Conservation (phyloP, 37 sponge, comb jelly and placozoan species). For the Amphimedon queenslandica region DNA sequence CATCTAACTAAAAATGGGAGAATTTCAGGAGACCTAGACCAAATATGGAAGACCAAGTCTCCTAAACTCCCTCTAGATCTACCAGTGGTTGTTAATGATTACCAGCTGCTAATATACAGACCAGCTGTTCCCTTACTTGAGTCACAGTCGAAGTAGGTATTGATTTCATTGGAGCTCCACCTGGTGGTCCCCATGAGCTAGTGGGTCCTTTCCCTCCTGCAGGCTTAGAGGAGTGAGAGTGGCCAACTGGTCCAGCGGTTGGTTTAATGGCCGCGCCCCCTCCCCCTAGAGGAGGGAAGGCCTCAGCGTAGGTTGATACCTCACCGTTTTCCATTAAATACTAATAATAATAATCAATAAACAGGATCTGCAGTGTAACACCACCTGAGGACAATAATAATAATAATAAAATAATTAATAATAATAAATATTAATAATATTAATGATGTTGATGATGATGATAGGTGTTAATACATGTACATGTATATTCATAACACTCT, state of each 20-base stretch:
- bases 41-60: no score
- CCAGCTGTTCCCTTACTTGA: slow-evolving; percentile 57
- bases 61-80: no score
- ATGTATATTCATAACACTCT: background rate
- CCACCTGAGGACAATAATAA: no score
- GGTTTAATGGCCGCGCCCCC: slow-evolving; percentile 8
- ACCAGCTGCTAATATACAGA: no score
- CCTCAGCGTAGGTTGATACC: slow-evolving; percentile 76
- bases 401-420: no score
- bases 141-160: slow-evolving; percentile 68
- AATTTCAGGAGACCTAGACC: no score
- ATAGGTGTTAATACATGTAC: background rate
- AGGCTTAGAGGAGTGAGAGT: background rate
- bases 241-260: background rate
- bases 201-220: background rate
- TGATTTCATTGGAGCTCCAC: slow-evolving; percentile 55
- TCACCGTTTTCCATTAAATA: background rate
- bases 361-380: no score
- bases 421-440: no score
- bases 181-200: background rate
- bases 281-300: slow-evolving; percentile 89
- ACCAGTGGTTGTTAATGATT: background rate
- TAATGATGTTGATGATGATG: background rate
- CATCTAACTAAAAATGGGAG: no score
- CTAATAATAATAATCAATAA: background rate